Conservation (phyloP, 2,113 vertebrate species). For the Otis tarda region DNA sequence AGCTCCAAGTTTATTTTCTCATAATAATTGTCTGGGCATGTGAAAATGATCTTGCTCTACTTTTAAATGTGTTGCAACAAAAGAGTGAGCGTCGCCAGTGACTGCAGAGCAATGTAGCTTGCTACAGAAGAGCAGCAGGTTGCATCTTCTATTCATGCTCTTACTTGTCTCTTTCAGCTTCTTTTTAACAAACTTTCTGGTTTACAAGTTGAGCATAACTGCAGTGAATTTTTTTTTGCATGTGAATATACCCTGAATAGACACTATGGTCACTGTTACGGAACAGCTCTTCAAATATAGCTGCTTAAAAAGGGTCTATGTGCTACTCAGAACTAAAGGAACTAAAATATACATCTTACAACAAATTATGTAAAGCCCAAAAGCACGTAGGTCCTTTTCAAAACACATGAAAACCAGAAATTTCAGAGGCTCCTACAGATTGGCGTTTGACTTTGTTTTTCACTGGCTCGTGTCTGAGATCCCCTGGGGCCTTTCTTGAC, state of each 20-base stretch:
- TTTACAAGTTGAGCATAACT: background rate
- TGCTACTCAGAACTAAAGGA: background rate
- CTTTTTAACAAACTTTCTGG: background rate
- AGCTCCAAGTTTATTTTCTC: background rate
- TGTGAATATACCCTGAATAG: background rate
- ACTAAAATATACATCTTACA: background rate
- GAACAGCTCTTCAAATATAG: background rate
- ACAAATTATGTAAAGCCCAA: background rate
- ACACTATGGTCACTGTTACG: background rate
- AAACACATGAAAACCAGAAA: background rate
- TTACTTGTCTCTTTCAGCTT: background rate
- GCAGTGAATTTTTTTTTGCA: background rate
- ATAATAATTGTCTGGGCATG: rapidly evolving
- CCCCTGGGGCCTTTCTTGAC: background rate
- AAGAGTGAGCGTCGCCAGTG: background rate
- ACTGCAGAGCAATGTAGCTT: background rate
- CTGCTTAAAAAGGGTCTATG: background rate
- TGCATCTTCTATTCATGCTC: background rate
- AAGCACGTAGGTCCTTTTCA: rapidly evolving
- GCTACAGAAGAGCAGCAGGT: background rate
- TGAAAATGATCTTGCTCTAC: background rate
- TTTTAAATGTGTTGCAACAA: background rate
- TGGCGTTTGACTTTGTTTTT: background rate
- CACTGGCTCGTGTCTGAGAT: background rate
- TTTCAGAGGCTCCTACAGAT: background rate